Conservation (phyloP, 2,888 invertebrate genomes). For the Orchestes rusci region DNA sequence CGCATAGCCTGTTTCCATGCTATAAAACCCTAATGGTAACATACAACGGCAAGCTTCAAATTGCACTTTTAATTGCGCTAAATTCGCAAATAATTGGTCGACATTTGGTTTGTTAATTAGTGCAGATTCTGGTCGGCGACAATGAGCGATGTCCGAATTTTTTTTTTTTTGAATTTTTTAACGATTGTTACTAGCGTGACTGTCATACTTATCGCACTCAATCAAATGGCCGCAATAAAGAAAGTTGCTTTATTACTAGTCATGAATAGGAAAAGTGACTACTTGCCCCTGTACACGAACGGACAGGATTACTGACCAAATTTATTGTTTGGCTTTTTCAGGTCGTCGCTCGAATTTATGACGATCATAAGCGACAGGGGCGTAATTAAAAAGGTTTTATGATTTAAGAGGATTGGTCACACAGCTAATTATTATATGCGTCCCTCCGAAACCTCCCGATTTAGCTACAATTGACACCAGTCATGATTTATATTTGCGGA, state of each 20-base stretch:
- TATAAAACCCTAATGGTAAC: constrained; percentile 16
- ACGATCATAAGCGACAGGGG: no score
- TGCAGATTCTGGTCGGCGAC: no score
- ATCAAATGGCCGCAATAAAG: constrained; percentile 6
- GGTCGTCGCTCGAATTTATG: no score
- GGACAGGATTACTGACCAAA: constrained; percentile 28
- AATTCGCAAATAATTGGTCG: constrained; percentile 6
- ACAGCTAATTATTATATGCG: no score
- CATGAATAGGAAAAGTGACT: constrained; percentile 20
- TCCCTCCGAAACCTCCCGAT: no score
- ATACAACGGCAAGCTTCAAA: constrained; percentile 17
- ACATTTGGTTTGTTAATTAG: no score
- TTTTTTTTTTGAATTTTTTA: constrained; percentile 9
- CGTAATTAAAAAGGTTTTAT: no score
- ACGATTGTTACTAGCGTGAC: constrained; percentile 17
- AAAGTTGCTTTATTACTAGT: constrained; percentile 35
- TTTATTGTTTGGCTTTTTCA: constrained; percentile 26
- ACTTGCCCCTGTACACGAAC: constrained; percentile 22
- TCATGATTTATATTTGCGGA: no score
- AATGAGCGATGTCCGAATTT: no score
- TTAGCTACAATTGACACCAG: no score
- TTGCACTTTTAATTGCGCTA: constrained; percentile 8
- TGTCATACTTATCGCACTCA: constrained; percentile 26
- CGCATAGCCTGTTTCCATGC: constrained; percentile 16
- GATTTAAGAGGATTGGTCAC: no score